Conservation (phyloP, 2,113 vertebrate species). For the Falco punctatus region DNA sequence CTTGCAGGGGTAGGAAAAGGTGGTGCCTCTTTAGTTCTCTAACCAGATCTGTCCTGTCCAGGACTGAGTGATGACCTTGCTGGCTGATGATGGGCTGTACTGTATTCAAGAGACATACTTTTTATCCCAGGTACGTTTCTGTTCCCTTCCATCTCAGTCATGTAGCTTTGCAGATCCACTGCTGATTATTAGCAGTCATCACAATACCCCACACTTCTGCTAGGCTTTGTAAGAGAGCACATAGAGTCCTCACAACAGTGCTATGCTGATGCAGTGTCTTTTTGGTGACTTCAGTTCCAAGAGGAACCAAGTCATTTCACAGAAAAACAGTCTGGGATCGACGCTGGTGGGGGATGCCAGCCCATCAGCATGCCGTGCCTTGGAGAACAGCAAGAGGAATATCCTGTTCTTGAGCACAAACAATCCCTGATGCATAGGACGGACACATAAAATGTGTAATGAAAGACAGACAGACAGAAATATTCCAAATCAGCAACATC, state of each 20-base stretch:
- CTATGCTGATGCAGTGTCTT: not conserved
- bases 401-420: not conserved
- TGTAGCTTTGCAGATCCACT: not conserved
- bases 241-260: not conserved
- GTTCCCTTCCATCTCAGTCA: not conserved
- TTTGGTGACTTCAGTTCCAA: not conserved
- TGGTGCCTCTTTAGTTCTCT: not conserved
- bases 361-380: not conserved
- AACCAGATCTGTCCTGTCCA: not conserved
- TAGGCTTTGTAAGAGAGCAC: not conserved
- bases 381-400: not conserved
- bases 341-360: not conserved
- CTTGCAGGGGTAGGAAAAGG: not conserved
- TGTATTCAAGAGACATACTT: not conserved
- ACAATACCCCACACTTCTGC: not conserved
- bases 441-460: not conserved
- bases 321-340: not conserved
- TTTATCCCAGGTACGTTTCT: not conserved
- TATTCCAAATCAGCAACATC: not conserved
- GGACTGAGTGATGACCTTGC: not conserved
- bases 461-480: not conserved
- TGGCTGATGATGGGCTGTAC: fast-evolving
- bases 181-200: not conserved
- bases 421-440: not conserved
- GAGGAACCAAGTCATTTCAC: not conserved